Percentiles rank a stretch among this genome's conserved stretches.
These are phyloP conservation scores for Toxotes jaculatrix DNA, from an alignment of 2,113 vertebrate species.

Conservation along the genomic window DNA sequence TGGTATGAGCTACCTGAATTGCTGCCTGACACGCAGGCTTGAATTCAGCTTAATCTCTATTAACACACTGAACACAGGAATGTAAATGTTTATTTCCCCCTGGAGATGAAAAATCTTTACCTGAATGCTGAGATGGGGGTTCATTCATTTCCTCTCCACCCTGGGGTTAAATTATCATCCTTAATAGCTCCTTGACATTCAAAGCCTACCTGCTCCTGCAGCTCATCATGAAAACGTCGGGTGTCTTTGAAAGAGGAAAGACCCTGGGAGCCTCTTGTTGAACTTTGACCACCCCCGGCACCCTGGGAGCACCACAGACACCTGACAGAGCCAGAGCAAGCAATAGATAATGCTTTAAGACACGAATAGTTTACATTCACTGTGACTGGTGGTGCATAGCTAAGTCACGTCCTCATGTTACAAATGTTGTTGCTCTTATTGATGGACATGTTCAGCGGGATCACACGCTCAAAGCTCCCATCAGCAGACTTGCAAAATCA, in stretches of 20 bases:
- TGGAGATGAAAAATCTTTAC: conserved; percentile 53
- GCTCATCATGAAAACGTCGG: conserved; percentile 46
- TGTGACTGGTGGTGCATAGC: conserved; percentile 56
- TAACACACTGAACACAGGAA: conserved; percentile 73
- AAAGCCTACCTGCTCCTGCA: conserved; percentile 40
- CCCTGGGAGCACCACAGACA: conserved; percentile 51
- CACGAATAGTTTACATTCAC: conserved; percentile 73
- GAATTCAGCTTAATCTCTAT: conserved; percentile 79
- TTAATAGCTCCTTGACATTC: conserved; percentile 39
- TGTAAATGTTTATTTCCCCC: conserved; percentile 78
- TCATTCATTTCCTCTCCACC: conserved; percentile 47
- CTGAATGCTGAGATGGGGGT: conserved; percentile 33
- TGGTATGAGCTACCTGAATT: conserved; percentile 84
- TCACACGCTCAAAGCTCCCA: conserved; percentile 47
- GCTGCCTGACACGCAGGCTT: conserved; percentile 77
- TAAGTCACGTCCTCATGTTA: conserved; percentile 71
- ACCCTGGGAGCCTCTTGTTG: conserved; percentile 44
- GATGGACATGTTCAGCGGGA: conserved; percentile 61
- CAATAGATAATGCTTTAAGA: conserved; percentile 59
- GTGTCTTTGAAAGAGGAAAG: conserved; percentile 50
- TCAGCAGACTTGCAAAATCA: conserved; percentile 56
- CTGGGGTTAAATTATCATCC: conserved; percentile 33
- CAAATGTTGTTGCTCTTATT: conserved; percentile 64
- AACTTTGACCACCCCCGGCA: conserved; percentile 58
- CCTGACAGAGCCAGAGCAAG: conserved; percentile 46